Evolutionary conservation across 2,888 invertebrate species (phyloP), one percentile per base, ranked within the genome.

Genomic region (Drosophila robusta): DNA sequence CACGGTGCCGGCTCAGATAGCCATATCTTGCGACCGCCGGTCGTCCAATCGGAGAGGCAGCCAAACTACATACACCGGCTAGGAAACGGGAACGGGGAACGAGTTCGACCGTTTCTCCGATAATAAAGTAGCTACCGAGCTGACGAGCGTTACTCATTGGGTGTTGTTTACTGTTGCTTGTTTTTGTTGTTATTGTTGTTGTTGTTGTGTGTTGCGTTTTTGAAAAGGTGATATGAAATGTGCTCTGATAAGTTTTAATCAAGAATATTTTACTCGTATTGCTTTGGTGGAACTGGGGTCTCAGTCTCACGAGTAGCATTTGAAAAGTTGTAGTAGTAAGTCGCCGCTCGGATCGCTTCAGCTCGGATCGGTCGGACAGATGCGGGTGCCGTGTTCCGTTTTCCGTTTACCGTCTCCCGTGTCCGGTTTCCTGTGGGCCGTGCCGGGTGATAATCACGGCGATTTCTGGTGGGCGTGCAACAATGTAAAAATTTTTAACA

Each of bases 231-330:
- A 90, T 90, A 89, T 90, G 89, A 83, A 89, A 80, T 80, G 81
- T 87, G 79, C 77, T 87, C 86, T 89, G 90, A 90, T 90, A 90
- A 90, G 82, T 90, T 90, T 88, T 90, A 90, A 90, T 90, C 90
- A 87, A 75, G 78, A 90, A 87, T 82, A 78, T 87, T 84, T 86
- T 83, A 83, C 80, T 87, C 84, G 75, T 78, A 74, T 79, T 88
- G 86, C 86, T 86, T 86, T 86, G 79, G 88, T 76, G 71, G 74
- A 70, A 77, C 72, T 69, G 74, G 67, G 74, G 62, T 64, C 86
- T 73, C 67, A 66, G 78, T 80, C 78, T 78, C 81, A 74, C 87
- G 87, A 80, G 88, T 83, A 86, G 85, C 87, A 86, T 86, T 86
- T 88, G 87, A 86, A 86, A 86, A 88, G 87, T 86, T 86, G 87